Conservation (phyloP, 2,797 vertebrate species). For the Pangasius larnaudii region DNA sequence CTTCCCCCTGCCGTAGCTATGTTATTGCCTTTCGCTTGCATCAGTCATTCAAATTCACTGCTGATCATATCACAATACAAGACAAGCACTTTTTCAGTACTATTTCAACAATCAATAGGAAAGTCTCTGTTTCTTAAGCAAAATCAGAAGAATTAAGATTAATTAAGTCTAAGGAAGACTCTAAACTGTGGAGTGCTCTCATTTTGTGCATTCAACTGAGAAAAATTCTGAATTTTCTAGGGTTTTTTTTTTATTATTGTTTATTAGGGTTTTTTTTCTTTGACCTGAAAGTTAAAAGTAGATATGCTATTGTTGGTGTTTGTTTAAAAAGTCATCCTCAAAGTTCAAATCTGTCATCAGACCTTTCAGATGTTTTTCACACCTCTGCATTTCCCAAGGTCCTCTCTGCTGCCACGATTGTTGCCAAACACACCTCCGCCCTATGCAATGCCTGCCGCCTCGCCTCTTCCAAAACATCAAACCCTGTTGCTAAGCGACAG, state of each 20-base stretch:
- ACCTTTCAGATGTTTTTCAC: slow-evolving; percentile 1
- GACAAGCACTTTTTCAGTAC: background rate
- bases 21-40: background rate
- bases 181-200: background rate
- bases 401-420: slow-evolving; percentile 95
- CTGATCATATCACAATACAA: background rate
- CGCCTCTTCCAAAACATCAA: slow-evolving; percentile 91
- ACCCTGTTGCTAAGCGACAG: slow-evolving; percentile 96
- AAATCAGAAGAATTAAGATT: background rate
- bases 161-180: no score
- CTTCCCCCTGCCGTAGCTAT: background rate
- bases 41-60: slow-evolving; percentile 5
- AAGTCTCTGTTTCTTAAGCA: background rate
- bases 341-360: slow-evolving; percentile 4
- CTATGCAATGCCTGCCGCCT: slow-evolving; percentile 95
- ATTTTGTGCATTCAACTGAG: background rate
- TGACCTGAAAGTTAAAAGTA: background rate
- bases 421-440: slow-evolving; percentile 96
- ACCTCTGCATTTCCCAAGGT: slow-evolving; percentile 74
- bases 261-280: background rate
- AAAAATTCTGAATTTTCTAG: background rate
- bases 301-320: background rate
- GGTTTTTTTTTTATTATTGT: no score
- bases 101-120: background rate
- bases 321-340: background rate